Conservation (phyloP, 1,140 invertebrate species). For the Drosophila azteca region DNA sequence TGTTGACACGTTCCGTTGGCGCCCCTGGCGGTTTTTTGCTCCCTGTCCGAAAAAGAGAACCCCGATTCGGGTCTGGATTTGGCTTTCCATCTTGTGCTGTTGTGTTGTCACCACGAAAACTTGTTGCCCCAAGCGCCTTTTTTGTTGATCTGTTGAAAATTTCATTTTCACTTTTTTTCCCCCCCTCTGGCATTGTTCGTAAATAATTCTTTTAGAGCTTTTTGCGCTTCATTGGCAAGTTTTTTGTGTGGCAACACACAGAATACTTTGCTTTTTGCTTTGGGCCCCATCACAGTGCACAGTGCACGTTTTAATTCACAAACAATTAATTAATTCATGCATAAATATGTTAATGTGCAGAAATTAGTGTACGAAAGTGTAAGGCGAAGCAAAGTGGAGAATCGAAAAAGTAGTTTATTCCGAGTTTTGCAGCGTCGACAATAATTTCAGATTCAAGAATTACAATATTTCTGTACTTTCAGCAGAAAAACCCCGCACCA, state of each 20-base stretch:
- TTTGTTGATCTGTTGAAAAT: constrained; percentile 71
- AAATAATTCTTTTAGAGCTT: constrained; percentile 46
- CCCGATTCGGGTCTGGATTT: constrained; percentile 40
- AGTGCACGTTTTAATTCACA: constrained; percentile 60
- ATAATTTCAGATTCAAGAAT: constrained; percentile 66
- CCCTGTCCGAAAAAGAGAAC: constrained; percentile 2
- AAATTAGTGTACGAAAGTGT: constrained; percentile 65
- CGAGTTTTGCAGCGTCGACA: constrained; percentile 61
- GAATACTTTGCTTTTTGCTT: constrained; percentile 2
- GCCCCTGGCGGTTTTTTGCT: constrained; percentile 62
- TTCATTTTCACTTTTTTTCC: constrained; percentile 55
- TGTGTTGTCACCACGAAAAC: constrained; percentile 36
- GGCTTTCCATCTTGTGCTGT: constrained; percentile 39
- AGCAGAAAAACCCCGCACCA: constrained; percentile 57
- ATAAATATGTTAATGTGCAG: constrained; percentile 78
- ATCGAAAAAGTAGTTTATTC: constrained; percentile 72
- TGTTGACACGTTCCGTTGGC: constrained; percentile 75
- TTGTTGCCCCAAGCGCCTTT: constrained; percentile 68
- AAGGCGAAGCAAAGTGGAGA: constrained; percentile 34
- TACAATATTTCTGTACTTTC: constrained; percentile 77
- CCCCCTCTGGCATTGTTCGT: constrained; percentile 54
- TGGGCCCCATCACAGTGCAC: constrained; percentile 33
- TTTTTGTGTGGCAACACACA: constrained; percentile 35
- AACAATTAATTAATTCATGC: constrained; percentile 82
- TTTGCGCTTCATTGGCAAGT: constrained; percentile 40